A percentile compares a stretch with the other conserved stretches of the same genome.
phyloP scores from a whole-genome alignment of 2,797 vertebrate genomes.

The Pseudocheirus occidentalis region DNA sequence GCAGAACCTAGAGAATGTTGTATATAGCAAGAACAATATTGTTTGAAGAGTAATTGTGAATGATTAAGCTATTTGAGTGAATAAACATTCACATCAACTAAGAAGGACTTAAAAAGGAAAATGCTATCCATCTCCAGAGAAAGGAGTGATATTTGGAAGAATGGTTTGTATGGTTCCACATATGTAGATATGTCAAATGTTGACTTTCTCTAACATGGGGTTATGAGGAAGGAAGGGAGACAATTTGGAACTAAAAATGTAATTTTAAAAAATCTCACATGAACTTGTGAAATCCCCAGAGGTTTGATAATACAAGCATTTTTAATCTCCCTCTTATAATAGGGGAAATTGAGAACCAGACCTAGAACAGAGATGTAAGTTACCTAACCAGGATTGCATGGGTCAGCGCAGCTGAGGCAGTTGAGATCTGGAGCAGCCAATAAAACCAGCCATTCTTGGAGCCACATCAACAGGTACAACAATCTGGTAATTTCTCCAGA shows the following conservation, averaged over 20 bases:
- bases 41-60: background rate
- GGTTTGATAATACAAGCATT: background rate
- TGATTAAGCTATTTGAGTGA: background rate
- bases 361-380: background rate
- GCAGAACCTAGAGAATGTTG: background rate
- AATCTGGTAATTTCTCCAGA: background rate
- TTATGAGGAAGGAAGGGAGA: background rate
- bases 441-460: background rate
- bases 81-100: background rate
- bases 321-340: background rate
- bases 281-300: background rate
- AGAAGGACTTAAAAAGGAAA: background rate
- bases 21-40: background rate
- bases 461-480: background rate
- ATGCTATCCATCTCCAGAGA: background rate
- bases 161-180: background rate
- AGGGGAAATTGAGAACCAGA: background rate
- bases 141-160: background rate
- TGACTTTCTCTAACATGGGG: background rate
- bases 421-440: background rate
- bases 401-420: background rate
- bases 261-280: background rate
- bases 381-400: background rate
- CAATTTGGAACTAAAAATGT: background rate
- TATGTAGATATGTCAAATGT: background rate